Evolutionary conservation across 1,140 invertebrate species (phyloP), one percentile per base, ranked within the genome.

Genomic region (Brachionus angularis): DNA sequence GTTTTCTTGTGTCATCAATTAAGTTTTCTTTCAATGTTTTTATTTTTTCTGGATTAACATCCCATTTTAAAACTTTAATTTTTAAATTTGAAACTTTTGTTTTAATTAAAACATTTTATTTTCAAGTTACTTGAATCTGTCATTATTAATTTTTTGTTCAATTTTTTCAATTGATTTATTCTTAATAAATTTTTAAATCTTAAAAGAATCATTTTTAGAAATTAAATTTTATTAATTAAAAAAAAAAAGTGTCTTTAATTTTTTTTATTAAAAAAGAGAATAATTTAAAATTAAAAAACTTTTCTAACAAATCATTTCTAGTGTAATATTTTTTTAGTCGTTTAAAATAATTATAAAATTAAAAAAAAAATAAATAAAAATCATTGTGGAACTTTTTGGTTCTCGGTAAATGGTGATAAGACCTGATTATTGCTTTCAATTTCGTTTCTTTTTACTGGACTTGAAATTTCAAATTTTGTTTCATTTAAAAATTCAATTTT

Each of bases 341-440:
- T 42, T 3, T 42, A 3, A n/a, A 14, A 14, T 50, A 7, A 50
- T 25, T 25, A 25, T 2, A 25, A 50, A 23, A 25, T 50, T 50
- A 50, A 25, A 25, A 3, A 5, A 49, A 49, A 49, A 49, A 18
- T 49, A 49, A 49, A 23, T 49, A 49, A 49, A 49, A 49, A 21
- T 58, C 25, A 58, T 58, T 58, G 53, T 21, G 53, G 53, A 39
- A 58, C 53, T 42, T 58, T 58, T 39, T 58, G 53, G 33, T 58
- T 58, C 36, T 67, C 62, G 36, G 61, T 27, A 5, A 18, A 47
- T 21, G 47, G 47, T n/a, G 62, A 47, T 3, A 18, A 21, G 47
- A 21, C 23, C 44, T 47, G 44, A 14, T 46, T 21, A 8, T 16
- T 14, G 39, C 39, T 42, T 42, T n/a, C n/a, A 14, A 8, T n/a